Evolutionary conservation across 1,140 invertebrate genomes (phyloP).

Genomic region (Theocolax elegans): DNA sequence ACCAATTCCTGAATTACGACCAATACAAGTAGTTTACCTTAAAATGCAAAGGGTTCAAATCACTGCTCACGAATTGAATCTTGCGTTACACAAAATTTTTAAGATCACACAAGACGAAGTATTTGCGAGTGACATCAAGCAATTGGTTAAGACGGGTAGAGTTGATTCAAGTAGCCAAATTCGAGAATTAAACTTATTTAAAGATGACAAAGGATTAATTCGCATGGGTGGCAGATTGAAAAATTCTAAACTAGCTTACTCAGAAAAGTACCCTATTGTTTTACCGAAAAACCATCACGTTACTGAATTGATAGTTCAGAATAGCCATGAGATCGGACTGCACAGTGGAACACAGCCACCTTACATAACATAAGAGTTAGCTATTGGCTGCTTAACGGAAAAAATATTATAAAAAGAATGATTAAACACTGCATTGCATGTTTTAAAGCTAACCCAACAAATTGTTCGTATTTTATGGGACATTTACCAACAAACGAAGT

Average conservation of each 20-base stretch:
- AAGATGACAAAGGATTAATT: too few species aligned
- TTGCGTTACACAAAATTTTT: background rate
- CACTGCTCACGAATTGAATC: background rate
- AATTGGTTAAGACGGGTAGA: background rate
- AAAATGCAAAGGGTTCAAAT: too few species aligned
- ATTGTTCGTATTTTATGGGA: slow-evolving; percentile 52
- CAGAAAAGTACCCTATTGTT: slow-evolving; percentile 51
- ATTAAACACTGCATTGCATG: slow-evolving; percentile 26
- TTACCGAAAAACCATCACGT: slow-evolving; percentile 46
- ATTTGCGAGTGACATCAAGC: background rate
- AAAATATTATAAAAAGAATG: background rate
- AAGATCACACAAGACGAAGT: background rate
- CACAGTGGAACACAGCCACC: too few species aligned
- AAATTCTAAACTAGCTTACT: too few species aligned
- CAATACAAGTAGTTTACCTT: background rate
- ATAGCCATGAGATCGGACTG: slow-evolving; percentile 44
- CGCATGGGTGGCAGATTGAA: too few species aligned
- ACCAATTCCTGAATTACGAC: background rate
- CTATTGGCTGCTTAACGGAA: background rate
- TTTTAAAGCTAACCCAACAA: slow-evolving; percentile 13
- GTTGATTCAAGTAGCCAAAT: slow-evolving; percentile 6
- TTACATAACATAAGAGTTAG: background rate
- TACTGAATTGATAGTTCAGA: slow-evolving; percentile 42
- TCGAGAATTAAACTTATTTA: slow-evolving; percentile 42
- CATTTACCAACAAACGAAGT: slow-evolving; percentile 51